phyloP scores from a whole-genome alignment of 2,113 vertebrate species.

The Macquaria ambigua region DNA sequence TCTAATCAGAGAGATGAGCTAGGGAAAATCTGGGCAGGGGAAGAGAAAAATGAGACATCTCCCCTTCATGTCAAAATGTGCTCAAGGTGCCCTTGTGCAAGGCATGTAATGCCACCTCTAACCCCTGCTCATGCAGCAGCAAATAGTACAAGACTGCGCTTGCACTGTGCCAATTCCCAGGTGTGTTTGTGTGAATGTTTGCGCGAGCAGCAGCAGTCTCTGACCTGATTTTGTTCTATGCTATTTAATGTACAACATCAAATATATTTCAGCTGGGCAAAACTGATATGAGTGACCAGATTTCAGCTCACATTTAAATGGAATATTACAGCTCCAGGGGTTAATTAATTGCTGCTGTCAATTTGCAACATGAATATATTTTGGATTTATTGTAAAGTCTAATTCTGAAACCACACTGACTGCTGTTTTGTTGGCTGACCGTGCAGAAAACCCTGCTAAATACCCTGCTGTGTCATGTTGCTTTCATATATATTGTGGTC shows the following conservation, averaged over 20 bases:
- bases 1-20: conserved; percentile 34
- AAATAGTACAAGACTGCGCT: conserved; percentile 40
- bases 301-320: conserved; percentile 1
- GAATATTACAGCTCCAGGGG: background rate
- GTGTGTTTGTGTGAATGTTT: conserved; percentile 34
- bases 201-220: conserved; percentile 11
- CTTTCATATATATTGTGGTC: background rate
- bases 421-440: background rate
- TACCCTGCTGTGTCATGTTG: background rate
- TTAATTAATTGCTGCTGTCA: background rate
- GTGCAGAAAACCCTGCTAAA: background rate
- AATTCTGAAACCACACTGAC: background rate
- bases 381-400: background rate
- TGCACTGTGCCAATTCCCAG: conserved; percentile 32
- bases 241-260: conserved; percentile 5
- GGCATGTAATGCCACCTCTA: conserved; percentile 40
- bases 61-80: conserved; percentile 15
- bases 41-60: conserved; percentile 10
- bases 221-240: conserved; percentile 30
- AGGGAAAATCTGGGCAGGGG: background rate
- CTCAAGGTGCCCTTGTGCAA: conserved; percentile 64
- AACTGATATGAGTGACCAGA: background rate
- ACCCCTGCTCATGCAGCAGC: conserved; percentile 54
- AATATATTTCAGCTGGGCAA: background rate
- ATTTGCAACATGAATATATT: background rate